These are phyloP conservation scores for Ormyrus nitidulus DNA, from an alignment of 2,888 invertebrate species.

Conservation along the genomic window DNA sequence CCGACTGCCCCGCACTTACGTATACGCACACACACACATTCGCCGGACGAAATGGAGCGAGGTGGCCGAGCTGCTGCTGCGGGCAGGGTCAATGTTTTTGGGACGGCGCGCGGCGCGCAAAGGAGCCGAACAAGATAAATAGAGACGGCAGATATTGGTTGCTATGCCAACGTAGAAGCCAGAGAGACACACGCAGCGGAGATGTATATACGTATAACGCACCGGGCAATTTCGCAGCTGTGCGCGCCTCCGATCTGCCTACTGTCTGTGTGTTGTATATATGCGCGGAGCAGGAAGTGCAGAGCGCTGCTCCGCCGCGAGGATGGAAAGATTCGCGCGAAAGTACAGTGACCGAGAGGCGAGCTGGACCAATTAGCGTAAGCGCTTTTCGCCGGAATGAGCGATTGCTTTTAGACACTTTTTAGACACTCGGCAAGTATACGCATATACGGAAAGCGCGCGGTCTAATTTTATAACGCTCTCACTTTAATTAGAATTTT, in stretches of 20 bases:
- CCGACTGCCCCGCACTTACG: no score
- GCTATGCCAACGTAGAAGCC: conserved; percentile 49
- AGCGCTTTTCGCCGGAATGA: no score
- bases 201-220: not conserved
- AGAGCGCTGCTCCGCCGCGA: not conserved
- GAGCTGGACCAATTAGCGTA: no score
- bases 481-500: no score
- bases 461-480: no score
- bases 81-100: conserved; percentile 50
- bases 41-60: not conserved
- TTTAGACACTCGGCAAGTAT: no score
- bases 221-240: no score
- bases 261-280: not conserved
- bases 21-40: no score
- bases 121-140: conserved; percentile 48
- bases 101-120: conserved; percentile 18
- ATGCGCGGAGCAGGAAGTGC: not conserved
- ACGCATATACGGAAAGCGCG: no score
- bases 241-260: no score
- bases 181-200: conserved; percentile 8
- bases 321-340: not conserved
- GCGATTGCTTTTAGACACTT: no score
- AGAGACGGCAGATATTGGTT: conserved; percentile 48
- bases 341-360: not conserved
- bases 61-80: not conserved